Base-by-base conservation (phyloP, 2,888 invertebrate genomes). In the Neoascia interrupta region DNA sequence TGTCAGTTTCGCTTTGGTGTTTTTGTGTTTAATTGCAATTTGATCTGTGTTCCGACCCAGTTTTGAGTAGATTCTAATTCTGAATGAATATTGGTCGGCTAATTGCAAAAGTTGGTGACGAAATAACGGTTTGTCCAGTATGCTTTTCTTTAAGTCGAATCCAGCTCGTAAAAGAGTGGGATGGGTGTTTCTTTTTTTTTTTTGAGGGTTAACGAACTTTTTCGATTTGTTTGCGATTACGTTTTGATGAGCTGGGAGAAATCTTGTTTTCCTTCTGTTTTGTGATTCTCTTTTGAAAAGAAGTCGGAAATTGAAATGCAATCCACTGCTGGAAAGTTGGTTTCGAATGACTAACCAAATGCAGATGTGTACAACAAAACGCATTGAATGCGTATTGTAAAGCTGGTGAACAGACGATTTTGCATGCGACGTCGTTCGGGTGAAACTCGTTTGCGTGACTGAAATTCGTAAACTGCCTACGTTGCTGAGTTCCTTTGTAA, bases 391-490 rank as follows among this genome's bases (percentile, higher is more conserved):
- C 47, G 64, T 72, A 39, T 26, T 45, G 28, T 39, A 34, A n/a
- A 31, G 41, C 18, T 51, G 18, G n/a, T 18, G 36, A n/a, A n/a
- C n/a, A n/a, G n/a, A 49, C 16, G 28, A 26, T 18, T 68, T 34
- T n/a, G 45, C 53, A 34, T 58, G 39, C 10, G 11, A 21, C 47
- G 11, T 43, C 13, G 10, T 16, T 39, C 4, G 49, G 45, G 39
- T 58, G 60, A 76, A 64, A 64, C 18, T 10, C 47, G 66, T 28
- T 58, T 76, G 76, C 76, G 76, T 76, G 76, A 60, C 64, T 43
- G 13, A 36, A 72, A 60, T 76, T 23, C 1, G n/a, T 45, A 51
- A 63, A 41, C 5, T 63, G 72, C 58, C 45, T 53, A 60, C 70
- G 58, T 63, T 28, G 19, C 39, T 28, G 16, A 16, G 41, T 13